Percentiles rank a stretch among this genome's conserved stretches.
Conservation (phyloP, 2,113 vertebrate species). For the Pitta sordida region DNA sequence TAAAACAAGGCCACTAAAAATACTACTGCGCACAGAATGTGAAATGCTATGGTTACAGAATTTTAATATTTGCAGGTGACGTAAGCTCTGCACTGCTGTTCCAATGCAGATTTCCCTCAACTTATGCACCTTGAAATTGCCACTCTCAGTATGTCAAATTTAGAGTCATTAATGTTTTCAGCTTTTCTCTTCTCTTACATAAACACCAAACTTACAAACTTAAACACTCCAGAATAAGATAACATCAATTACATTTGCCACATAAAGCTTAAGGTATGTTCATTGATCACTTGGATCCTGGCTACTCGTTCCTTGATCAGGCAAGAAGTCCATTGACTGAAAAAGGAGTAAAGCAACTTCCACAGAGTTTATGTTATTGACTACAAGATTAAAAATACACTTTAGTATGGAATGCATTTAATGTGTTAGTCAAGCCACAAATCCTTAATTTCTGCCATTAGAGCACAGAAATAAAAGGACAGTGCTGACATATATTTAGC, state of each 20-base stretch:
- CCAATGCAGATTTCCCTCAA: slow-evolving; percentile 8
- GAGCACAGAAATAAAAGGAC: background rate
- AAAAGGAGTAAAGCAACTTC: slow-evolving; percentile 12
- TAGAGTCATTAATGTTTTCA: slow-evolving; percentile 13
- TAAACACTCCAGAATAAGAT: background rate
- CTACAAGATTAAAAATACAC: background rate
- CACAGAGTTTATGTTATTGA: background rate
- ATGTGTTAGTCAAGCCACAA: background rate
- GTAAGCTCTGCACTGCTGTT: slow-evolving; percentile 11
- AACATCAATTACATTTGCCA: slow-evolving; percentile 3
- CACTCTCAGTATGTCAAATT: background rate
- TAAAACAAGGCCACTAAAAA: slow-evolving; percentile 44
- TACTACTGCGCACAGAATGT: background rate
- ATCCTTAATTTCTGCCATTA: background rate
- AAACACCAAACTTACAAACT: slow-evolving; percentile 25
- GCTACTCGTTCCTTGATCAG: background rate
- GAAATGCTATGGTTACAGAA: slow-evolving; percentile 31
- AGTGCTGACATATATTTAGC: background rate
- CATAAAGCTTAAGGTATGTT: background rate
- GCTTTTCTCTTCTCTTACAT: slow-evolving; percentile 1
- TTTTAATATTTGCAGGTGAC: slow-evolving; percentile 29
- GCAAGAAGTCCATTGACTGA: slow-evolving; percentile 2
- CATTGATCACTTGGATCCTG: background rate
- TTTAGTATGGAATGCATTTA: background rate
- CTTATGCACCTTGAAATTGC: slow-evolving; percentile 16